These are phyloP conservation scores for Penaeus vannamei DNA, from an alignment of 1,140 invertebrate genomes.

Conservation along the genomic window DNA sequence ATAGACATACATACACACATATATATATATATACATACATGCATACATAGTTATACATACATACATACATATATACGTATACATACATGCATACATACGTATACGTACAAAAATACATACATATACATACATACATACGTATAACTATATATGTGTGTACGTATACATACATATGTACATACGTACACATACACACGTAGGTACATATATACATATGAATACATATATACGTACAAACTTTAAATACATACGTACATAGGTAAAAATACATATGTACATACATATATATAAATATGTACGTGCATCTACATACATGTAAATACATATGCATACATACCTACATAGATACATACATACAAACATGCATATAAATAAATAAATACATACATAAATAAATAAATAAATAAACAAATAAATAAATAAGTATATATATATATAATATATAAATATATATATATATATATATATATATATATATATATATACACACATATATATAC, in stretches of 20 bases:
- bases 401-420: too few relatives aligned
- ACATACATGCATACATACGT: neutral
- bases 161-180: neutral
- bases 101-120: neutral
- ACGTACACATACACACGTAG: neutral
- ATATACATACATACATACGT: neutral
- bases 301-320: too few relatives aligned
- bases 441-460: constrained; percentile 24
- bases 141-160: neutral
- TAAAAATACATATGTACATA: too few relatives aligned
- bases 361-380: neutral
- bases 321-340: neutral
- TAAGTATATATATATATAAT: too few relatives aligned
- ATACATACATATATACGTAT: too few relatives aligned
- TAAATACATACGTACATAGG: too few relatives aligned
- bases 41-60: neutral
- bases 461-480: constrained; percentile 23
- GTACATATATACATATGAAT: neutral
- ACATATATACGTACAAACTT: too few relatives aligned
- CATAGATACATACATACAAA: neutral
- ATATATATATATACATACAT: too few relatives aligned
- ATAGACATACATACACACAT: too few relatives aligned
- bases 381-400: neutral
- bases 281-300: too few relatives aligned
- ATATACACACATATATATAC: neutral